phyloP scores from a whole-genome alignment of 2,113 vertebrate species.

The Heterochromis multidens region DNA sequence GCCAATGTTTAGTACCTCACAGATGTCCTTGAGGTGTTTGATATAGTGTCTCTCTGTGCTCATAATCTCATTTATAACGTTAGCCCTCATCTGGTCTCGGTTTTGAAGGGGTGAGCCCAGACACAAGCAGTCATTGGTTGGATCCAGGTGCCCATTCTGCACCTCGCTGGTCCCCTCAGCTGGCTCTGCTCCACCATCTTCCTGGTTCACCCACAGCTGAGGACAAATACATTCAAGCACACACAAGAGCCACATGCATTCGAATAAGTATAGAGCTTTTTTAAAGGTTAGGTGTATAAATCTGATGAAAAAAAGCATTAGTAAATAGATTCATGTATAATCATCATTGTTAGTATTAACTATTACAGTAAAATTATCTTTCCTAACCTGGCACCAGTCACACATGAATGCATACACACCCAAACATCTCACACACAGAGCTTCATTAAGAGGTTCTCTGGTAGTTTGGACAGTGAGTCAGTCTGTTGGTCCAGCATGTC shows the following conservation, averaged over 20 bases:
- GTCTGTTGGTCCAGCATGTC: constrained; percentile 10
- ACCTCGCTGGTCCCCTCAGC: constrained; percentile 91
- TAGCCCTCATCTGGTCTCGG: constrained; percentile 98
- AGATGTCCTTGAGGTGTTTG: constrained; percentile 99
- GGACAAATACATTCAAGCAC: constrained; percentile 35
- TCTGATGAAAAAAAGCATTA: background rate
- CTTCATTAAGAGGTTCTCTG: constrained; percentile 3
- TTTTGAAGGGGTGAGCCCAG: constrained; percentile 93
- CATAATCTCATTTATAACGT: constrained; percentile 99
- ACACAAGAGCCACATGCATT: constrained; percentile 7
- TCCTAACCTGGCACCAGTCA: background rate
- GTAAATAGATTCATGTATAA: background rate
- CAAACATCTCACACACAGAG: constrained; percentile 10
- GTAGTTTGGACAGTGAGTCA: constrained; percentile 12
- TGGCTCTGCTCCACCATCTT: constrained; percentile 86
- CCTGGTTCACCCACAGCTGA: constrained; percentile 99
- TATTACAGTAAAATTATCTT: background rate
- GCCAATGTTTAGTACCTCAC: constrained; percentile 81
- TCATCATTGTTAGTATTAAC: background rate
- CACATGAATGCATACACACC: background rate
- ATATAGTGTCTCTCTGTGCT: constrained; percentile 99
- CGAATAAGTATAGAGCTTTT: constrained; percentile 9
- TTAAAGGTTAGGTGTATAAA: background rate
- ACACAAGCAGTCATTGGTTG: constrained; percentile 93
- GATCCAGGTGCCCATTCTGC: constrained; percentile 95